These are phyloP conservation scores for Gastrophryne carolinensis DNA, from an alignment of 2,797 vertebrate genomes.

Conservation along the genomic window DNA sequence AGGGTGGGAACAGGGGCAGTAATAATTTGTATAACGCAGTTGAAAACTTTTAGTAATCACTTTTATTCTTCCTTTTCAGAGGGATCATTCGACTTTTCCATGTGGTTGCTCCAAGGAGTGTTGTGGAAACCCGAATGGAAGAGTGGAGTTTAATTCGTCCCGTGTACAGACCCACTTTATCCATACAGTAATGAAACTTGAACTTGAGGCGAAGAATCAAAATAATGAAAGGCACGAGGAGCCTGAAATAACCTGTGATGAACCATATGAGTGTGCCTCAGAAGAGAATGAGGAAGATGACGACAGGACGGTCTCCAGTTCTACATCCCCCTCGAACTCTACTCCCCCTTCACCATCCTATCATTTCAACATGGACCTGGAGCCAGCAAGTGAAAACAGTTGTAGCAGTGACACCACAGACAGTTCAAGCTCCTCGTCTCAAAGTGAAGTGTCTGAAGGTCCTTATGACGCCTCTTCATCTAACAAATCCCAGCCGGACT, in stretches of 20 bases:
- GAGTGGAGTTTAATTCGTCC: constrained; percentile 92
- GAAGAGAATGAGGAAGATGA: constrained; percentile 61
- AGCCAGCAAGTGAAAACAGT: constrained; percentile 81
- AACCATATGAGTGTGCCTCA: constrained; percentile 54
- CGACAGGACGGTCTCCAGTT: constrained; percentile 47
- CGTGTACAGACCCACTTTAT: constrained; percentile 94
- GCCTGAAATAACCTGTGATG: constrained; percentile 52
- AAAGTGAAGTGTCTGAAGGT: constrained; percentile 76
- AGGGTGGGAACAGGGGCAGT: no score
- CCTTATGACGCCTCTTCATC: constrained; percentile 59
- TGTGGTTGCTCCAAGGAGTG: constrained; percentile 93
- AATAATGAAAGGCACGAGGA: constrained; percentile 62
- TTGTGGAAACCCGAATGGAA: constrained; percentile 89
- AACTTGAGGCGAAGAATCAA: constrained; percentile 87
- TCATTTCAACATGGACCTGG: constrained; percentile 75
- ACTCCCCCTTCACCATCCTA: constrained; percentile 58
- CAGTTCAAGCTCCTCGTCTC: constrained; percentile 78
- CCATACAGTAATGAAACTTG: constrained; percentile 95
- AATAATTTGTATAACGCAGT: no score
- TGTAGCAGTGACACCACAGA: constrained; percentile 93
- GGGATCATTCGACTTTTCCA: constrained; percentile 95
- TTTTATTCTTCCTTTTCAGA: constrained; percentile 66
- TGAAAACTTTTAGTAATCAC: background rate
- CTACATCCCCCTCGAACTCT: constrained; percentile 52
- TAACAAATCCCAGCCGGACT: constrained; percentile 68